Conservation (phyloP, 1,140 invertebrate species). For the Hyles vespertilio region DNA sequence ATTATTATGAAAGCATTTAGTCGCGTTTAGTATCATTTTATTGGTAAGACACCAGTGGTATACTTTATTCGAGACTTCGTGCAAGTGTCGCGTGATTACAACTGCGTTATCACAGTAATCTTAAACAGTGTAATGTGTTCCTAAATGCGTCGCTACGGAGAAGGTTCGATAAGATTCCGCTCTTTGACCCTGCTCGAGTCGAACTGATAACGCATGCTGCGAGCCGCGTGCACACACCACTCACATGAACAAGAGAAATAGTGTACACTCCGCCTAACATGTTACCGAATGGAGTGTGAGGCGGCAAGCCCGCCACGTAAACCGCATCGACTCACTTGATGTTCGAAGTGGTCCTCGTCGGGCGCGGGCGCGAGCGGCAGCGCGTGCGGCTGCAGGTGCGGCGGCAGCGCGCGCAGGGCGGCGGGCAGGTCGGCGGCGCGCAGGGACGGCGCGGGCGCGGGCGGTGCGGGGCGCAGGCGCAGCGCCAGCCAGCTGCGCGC, state of each 20-base stretch:
- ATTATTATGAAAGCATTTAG: too few species aligned
- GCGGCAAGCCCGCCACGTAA: too few species aligned
- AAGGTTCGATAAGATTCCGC: background rate
- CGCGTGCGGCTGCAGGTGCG: slow-evolving; percentile 7
- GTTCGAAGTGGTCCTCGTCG: background rate
- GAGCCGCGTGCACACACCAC: background rate
- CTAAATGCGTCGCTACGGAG: background rate
- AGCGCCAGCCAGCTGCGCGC: slow-evolving; percentile 26
- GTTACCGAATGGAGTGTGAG: too few species aligned
- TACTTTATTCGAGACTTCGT: too few species aligned
- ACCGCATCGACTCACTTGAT: too few species aligned
- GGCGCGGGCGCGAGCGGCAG: slow-evolving; percentile 1
- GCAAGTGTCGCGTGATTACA: too few species aligned
- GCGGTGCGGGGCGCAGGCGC: slow-evolving; percentile 11
- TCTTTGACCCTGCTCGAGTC: background rate
- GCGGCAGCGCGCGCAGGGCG: slow-evolving; percentile 4
- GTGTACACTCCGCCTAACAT: too few species aligned
- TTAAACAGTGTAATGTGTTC: background rate
- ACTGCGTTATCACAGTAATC: too few species aligned
- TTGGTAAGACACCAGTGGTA: too few species aligned
- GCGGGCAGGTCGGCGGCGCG: background rate
- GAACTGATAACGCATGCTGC: background rate
- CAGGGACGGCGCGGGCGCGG: slow-evolving; percentile 9
- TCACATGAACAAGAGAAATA: too few species aligned
- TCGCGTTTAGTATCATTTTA: too few species aligned